Evolutionary conservation across 2,888 invertebrate genomes (phyloP).

Genomic region (Ennomos fuscantarius): DNA sequence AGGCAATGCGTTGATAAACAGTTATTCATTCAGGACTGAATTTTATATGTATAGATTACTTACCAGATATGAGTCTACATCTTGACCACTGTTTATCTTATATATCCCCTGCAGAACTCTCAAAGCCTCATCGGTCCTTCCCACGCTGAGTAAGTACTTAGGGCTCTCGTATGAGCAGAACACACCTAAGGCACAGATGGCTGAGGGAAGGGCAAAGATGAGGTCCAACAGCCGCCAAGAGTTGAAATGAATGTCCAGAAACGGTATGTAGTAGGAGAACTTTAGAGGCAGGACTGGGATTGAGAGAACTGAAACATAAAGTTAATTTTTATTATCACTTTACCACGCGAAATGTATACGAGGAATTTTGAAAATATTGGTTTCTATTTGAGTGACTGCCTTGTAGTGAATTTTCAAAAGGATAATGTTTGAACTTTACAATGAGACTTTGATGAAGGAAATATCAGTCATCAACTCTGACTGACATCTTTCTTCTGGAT

Average conservation of each 20-base stretch:
- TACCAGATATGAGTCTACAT: constrained; percentile 59
- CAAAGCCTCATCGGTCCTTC: constrained; percentile 84
- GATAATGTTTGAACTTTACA: no score
- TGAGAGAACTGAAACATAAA: constrained; percentile 81
- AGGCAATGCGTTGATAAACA: no score
- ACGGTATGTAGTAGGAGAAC: constrained; percentile 71
- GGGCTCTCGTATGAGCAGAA: constrained; percentile 89
- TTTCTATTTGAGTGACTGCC: no score
- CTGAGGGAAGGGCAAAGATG: constrained; percentile 86
- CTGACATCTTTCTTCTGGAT: no score
- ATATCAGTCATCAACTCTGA: no score
- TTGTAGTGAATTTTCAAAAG: no score
- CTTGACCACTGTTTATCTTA: constrained; percentile 61
- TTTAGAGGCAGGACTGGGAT: constrained; percentile 87
- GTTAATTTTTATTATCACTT: no score
- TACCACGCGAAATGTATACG: no score
- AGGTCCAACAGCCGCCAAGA: constrained; percentile 91
- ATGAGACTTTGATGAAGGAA: no score
- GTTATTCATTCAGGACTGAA: no score
- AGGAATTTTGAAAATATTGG: no score
- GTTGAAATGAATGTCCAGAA: constrained; percentile 83
- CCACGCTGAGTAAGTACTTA: constrained; percentile 87
- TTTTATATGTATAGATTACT: constrained; percentile 26
- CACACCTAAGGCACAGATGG: constrained; percentile 84
- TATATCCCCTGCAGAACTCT: constrained; percentile 61